Base-by-base conservation (phyloP, 1,140 invertebrate genomes). In the Hyles euphorbiae region DNA sequence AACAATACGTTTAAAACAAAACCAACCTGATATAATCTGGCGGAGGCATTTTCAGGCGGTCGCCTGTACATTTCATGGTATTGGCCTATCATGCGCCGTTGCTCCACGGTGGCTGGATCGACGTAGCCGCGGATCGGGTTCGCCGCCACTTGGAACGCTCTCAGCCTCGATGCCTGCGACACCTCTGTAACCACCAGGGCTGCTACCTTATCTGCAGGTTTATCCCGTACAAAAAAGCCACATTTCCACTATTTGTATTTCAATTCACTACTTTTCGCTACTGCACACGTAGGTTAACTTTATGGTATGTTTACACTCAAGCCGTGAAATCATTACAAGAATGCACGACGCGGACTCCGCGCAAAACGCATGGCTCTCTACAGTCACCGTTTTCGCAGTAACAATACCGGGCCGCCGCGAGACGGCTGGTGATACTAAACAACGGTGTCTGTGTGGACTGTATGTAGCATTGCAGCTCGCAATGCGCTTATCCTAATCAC, bases 31-130 rank as follows among this genome's bases (percentile, higher is more conserved):
- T 0, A 2, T 22, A 22, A 22, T 22, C 2, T 22, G 36, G 36
- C 36, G 36, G 22, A 22, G 22, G 22, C 36, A 5, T 5, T 40
- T 5, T 40, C 36, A 5, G 4, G 36, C 8, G 53, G 66, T 3
- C 69, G 68, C 6, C 58, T 62, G 55, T 64, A 78, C 22, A 53
- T 43, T 50, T 70, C 59, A 33, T 68, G 68, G 66, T 74, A 70
- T 36, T 76, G 67, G 1, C 72, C 71, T 0, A 83, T 60, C 81
- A 83, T 83, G 12, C 70, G 67, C 40, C 76, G 77, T 54, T 83
- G 81, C 43, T 81, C 81, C 2, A 80, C 61, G 1, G 72, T 70
- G 22, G 73, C 78, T 0, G 77, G 68, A 56, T 80, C 77, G n/a
- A 81, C 34, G 46, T 83, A 83, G 0, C 74, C 71, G 0, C 70